Conservation (phyloP, 2,113 vertebrate species). For the Jaculus jaculus region DNA sequence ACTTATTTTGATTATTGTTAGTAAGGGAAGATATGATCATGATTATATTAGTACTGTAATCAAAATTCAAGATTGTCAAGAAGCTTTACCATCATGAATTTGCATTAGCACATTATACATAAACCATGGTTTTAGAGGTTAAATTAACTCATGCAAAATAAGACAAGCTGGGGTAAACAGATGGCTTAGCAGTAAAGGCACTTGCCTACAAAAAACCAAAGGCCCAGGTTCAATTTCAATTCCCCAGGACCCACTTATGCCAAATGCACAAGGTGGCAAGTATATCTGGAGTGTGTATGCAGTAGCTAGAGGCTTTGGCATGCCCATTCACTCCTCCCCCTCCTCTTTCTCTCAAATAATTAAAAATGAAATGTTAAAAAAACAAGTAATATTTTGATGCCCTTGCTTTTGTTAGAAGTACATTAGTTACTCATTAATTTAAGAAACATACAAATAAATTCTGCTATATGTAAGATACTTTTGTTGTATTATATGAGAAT, state of each 20-base stretch:
- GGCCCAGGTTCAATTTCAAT: too few species aligned
- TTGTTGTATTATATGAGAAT: not conserved
- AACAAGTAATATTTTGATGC: not conserved
- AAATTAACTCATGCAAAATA: not conserved
- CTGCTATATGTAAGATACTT: not conserved
- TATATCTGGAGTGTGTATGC: too few species aligned
- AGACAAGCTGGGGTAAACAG: too few species aligned
- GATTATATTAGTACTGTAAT: not conserved
- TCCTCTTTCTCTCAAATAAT: too few species aligned
- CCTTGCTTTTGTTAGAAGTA: not conserved
- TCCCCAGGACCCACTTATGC: too few species aligned
- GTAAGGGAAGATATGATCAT: not conserved
- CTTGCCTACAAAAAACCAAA: too few species aligned
- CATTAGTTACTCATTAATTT: not conserved
- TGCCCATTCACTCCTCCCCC: too few species aligned
- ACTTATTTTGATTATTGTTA: not conserved
- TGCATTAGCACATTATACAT: not conserved
- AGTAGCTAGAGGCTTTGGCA: too few species aligned
- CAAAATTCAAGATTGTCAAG: constrained; percentile 8
- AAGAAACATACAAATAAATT: not conserved
- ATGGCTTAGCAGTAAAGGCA: too few species aligned
- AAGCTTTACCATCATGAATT: not conserved
- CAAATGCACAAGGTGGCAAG: too few species aligned
- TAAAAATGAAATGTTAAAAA: too few species aligned
- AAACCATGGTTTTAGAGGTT: not conserved